Evolutionary conservation across 2,113 vertebrate genomes (phyloP).

Genomic region (Psephotus haematonotus): DNA sequence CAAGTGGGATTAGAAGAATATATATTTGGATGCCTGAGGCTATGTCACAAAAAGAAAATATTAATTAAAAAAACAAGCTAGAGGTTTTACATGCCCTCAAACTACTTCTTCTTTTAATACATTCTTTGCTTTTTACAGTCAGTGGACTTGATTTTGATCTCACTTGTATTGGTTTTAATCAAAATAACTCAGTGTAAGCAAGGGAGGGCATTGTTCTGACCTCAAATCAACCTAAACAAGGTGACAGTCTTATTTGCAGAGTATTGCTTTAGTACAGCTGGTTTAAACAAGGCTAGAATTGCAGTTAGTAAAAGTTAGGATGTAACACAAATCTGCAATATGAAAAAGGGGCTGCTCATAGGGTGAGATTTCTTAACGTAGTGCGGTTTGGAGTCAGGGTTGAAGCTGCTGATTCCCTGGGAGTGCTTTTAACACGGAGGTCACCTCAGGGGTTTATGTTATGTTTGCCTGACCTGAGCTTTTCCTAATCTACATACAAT

Average conservation of each 20-base stretch:
- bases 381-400: background rate
- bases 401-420: background rate
- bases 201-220: background rate
- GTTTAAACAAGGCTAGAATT: background rate
- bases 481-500: background rate
- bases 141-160: slow-evolving; percentile 42
- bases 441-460: accelerated
- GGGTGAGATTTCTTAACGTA: background rate
- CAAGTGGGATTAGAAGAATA: slow-evolving; percentile 71
- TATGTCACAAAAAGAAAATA: slow-evolving; percentile 61
- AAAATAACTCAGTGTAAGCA: slow-evolving; percentile 1
- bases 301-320: background rate
- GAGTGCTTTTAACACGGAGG: background rate
- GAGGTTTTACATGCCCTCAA: slow-evolving; percentile 57
- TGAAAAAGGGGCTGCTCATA: background rate
- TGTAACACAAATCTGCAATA: background rate
- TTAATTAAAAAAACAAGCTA: slow-evolving; percentile 70
- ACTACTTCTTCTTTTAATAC: slow-evolving; percentile 49
- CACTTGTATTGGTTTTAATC: slow-evolving; percentile 32
- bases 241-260: background rate
- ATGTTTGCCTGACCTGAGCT: slow-evolving; percentile 8
- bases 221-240: background rate
- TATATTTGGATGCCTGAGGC: slow-evolving; percentile 55
- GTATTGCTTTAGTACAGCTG: background rate
- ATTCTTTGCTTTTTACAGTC: slow-evolving; percentile 40